These are phyloP conservation scores for Menidia menidia DNA, from an alignment of 2,797 vertebrate genomes.

Conservation along the genomic window DNA sequence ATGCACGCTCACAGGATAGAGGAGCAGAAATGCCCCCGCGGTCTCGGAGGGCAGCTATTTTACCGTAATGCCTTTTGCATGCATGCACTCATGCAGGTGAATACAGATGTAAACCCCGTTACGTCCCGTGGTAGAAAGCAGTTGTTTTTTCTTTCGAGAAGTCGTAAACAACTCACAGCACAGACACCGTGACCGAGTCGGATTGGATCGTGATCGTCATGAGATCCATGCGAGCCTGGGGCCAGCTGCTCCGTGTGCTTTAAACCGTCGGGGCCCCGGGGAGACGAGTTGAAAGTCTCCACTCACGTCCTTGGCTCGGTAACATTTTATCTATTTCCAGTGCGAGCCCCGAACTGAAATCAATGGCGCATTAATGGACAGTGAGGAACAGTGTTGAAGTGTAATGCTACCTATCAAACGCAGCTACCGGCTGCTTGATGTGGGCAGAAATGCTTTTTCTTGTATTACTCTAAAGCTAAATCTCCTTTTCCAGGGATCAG, in stretches of 20 bases:
- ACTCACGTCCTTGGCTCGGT: constrained; percentile 42
- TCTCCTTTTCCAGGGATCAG: constrained; percentile 24
- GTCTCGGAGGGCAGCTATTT: background rate
- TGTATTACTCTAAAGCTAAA: constrained; percentile 34
- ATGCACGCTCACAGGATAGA: background rate
- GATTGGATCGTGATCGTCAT: constrained; percentile 65
- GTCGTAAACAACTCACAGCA: constrained; percentile 58
- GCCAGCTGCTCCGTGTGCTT: constrained; percentile 47
- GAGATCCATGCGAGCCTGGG: constrained; percentile 53
- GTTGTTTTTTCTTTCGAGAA: constrained; percentile 44
- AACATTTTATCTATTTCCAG: constrained; percentile 60
- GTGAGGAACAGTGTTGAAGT: constrained; percentile 60
- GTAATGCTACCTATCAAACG: constrained; percentile 72
- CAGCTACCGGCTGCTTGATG: constrained; percentile 48
- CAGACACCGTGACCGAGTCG: constrained; percentile 54
- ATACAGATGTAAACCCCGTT: constrained; percentile 13
- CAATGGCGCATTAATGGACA: constrained; percentile 66
- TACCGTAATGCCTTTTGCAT: background rate
- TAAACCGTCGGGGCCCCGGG: constrained; percentile 25
- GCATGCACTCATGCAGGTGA: constrained; percentile 2
- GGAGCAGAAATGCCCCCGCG: constrained; percentile 11
- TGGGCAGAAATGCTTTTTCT: constrained; percentile 4
- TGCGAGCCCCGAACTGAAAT: constrained; percentile 63
- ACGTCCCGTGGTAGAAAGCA: constrained; percentile 8
- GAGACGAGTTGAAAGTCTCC: constrained; percentile 43